Evolutionary conservation across 1,140 invertebrate genomes (phyloP).

Genomic region (Drosophila sproati): DNA sequence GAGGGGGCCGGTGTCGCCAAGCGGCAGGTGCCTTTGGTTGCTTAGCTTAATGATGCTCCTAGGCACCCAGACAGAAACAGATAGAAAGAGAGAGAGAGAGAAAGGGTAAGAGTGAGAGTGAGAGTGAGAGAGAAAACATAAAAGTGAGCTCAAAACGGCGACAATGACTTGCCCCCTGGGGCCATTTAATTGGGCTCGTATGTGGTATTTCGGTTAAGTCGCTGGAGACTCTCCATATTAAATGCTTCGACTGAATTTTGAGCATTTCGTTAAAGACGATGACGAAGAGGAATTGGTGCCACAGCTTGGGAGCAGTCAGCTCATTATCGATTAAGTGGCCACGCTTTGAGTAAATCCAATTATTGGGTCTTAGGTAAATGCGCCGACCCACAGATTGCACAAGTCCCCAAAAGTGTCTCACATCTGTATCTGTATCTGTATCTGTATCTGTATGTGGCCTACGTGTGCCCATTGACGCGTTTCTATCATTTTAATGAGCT

Average conservation of each 20-base stretch:
- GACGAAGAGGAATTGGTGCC: conserved; percentile 23
- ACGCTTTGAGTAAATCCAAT: conserved; percentile 71
- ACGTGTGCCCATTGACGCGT: neutral
- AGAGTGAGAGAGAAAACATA: neutral
- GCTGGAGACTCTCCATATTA: neutral
- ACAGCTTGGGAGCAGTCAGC: conserved; percentile 19
- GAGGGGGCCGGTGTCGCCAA: conserved; percentile 45
- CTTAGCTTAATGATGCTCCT: conserved; percentile 45
- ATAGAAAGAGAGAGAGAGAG: neutral
- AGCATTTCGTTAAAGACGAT: conserved; percentile 54
- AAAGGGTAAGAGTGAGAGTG: neutral
- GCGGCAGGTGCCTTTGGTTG: conserved; percentile 25
- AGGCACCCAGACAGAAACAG: neutral
- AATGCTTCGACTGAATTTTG: conserved; percentile 53
- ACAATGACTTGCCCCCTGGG: conserved; percentile 45
- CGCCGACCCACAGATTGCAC: conserved; percentile 46
- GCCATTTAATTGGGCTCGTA: conserved; percentile 29
- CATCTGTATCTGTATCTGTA: no score
- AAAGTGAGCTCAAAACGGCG: conserved; percentile 5
- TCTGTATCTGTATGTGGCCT: neutral
- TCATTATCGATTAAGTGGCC: conserved; percentile 75
- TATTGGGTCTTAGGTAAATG: conserved; percentile 48
- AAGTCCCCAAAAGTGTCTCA: conserved; percentile 22
- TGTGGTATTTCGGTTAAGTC: neutral
- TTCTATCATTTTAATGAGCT: conserved; percentile 6